Evolutionary conservation across 2,113 vertebrate genomes (phyloP).

Genomic region (Channa argus): DNA sequence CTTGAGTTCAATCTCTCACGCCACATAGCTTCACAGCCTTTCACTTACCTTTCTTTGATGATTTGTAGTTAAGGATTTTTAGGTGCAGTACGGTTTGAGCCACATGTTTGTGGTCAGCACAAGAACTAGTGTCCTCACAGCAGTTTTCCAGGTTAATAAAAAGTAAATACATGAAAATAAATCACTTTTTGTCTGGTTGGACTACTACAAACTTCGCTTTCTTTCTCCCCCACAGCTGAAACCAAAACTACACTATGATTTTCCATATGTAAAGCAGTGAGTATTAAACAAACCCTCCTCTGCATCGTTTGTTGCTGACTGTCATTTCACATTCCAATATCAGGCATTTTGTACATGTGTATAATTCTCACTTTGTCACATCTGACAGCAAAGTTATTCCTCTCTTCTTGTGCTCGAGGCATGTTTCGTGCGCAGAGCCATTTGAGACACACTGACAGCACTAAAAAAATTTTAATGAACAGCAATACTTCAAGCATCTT

Average conservation of each 20-base stretch:
- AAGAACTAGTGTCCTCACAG: neutral
- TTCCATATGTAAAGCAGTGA: constrained; percentile 17
- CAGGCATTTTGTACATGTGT: constrained; percentile 45
- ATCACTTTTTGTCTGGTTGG: neutral
- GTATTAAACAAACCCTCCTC: constrained; percentile 5
- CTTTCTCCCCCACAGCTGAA: neutral
- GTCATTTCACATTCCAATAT: constrained; percentile 32
- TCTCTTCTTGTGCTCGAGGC: constrained; percentile 54
- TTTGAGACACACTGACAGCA: constrained; percentile 56
- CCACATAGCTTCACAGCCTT: no score
- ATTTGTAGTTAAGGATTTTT: neutral
- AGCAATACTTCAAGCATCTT: constrained; percentile 63
- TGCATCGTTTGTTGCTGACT: constrained; percentile 33
- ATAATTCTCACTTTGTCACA: constrained; percentile 65
- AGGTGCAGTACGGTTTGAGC: neutral
- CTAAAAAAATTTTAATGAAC: constrained; percentile 47
- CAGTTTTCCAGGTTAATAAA: neutral
- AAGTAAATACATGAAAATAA: neutral
- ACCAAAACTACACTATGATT: neutral
- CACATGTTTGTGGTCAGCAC: neutral
- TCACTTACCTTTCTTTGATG: no score
- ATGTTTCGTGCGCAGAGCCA: constrained; percentile 46
- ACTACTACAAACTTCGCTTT: neutral
- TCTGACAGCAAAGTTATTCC: constrained; percentile 64
- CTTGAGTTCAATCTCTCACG: neutral